Percentiles rank a stretch among this genome's conserved stretches.
These are phyloP conservation scores for Coptodon bakossiorum DNA, from an alignment of 2,113 vertebrate genomes.

Conservation along the genomic window DNA sequence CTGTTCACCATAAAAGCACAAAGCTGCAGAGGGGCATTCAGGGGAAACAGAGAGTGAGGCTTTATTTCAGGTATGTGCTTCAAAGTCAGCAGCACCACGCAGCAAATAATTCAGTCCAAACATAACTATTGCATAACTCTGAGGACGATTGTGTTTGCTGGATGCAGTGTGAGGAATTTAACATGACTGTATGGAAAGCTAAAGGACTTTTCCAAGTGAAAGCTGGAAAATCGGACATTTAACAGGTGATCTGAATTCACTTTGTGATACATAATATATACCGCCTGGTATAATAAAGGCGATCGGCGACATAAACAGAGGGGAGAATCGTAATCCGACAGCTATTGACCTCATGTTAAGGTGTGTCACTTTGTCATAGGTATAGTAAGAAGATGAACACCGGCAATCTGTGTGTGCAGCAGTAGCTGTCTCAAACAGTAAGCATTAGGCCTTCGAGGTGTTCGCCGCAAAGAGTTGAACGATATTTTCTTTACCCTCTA, in stretches of 20 bases:
- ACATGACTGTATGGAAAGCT: neutral
- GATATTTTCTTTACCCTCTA: neutral
- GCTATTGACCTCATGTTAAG: neutral
- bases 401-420: neutral
- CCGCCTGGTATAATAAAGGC: neutral
- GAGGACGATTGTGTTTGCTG: neutral
- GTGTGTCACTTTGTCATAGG: constrained; percentile 32
- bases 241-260: constrained; percentile 3
- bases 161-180: constrained; percentile 20
- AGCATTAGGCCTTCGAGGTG: neutral
- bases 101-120: neutral
- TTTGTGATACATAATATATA: constrained; percentile 4
- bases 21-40: neutral
- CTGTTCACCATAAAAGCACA: constrained; percentile 42
- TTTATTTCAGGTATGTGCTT: neutral
- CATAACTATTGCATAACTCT: neutral
- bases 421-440: neutral
- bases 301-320: neutral
- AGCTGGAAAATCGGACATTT: neutral
- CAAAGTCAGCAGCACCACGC: neutral
- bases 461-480: neutral
- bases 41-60: neutral
- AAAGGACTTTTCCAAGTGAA: neutral
- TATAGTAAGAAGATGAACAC: constrained; percentile 3
- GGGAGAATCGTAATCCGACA: neutral